Base-by-base conservation (phyloP, 2,113 vertebrate species). In the Apus apus region DNA sequence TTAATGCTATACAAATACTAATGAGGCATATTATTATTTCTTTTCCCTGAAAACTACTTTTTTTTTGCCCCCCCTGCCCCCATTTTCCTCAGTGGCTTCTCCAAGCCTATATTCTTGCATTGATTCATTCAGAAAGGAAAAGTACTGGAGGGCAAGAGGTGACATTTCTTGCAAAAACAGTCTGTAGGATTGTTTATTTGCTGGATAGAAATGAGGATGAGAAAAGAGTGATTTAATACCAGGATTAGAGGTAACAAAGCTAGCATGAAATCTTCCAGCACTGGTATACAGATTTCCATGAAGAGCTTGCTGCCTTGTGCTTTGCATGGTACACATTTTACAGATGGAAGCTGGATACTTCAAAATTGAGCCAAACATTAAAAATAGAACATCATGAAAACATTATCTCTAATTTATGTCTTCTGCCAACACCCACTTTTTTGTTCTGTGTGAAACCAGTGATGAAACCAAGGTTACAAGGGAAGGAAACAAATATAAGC, bases 1-100 rank as follows among this genome's bases (percentile, higher is more conserved):
- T 32, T 56, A 64, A 80, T 96, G 67, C 72, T n/a, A 50, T 75
- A 76, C 62, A 94, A 81, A 93, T 85, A 91, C 46, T 90, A 93
- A 90, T 64, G 64, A 94, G 46, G 5, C 30, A 13, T 64, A 71
- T 76, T 89, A 66, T 83, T 88, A 30, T 46, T 74, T 72, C 62
- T 27, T 79, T 78, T 87, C 75, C 29, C 56, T 73, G 56, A 6
- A 79, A 89, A 80, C 3, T 46, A 36, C 21, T 71, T 20, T 57
- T 74, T 20, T 57, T 64, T 5, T 15, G 20, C 8, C 6, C 8
- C 13, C 8, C 53, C 32, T 2, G 3, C 13, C 6, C 57, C n/a
- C 2, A 3, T 72, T 91, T 68, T 80, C 38, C 43, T 85, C 64
- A 48, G 27, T n/a, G 67, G 23, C 13, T 56, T 85, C 45, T 89